phyloP scores from a whole-genome alignment of 2,113 vertebrate genomes.

The Tetrax tetrax region DNA sequence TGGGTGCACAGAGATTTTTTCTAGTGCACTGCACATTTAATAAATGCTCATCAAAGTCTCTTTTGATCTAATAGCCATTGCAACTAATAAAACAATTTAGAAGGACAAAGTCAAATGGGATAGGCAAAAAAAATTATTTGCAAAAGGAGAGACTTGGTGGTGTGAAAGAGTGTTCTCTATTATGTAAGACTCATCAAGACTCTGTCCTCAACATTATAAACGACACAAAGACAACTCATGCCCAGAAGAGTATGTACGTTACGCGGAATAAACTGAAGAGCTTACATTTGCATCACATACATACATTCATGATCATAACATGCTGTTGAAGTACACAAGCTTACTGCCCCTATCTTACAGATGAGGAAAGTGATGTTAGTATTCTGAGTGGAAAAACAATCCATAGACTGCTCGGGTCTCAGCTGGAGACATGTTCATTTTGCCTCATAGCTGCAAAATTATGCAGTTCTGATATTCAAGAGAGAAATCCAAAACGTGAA shows the following conservation, averaged over 20 bases:
- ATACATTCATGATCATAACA: neutral
- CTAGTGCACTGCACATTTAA: conserved; percentile 16
- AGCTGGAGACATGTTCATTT: neutral
- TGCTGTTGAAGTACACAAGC: neutral
- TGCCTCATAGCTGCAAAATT: neutral
- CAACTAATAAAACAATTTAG: conserved; percentile 10
- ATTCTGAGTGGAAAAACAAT: neutral
- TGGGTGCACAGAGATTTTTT: neutral
- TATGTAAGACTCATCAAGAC: neutral
- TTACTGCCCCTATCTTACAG: neutral
- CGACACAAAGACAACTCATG: neutral
- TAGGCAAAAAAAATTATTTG: conserved; percentile 16
- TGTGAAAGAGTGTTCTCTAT: neutral
- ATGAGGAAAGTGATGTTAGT: neutral
- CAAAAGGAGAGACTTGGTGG: neutral
- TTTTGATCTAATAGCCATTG: conserved; percentile 3
- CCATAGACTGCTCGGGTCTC: neutral
- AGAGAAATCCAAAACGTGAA: neutral
- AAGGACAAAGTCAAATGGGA: conserved; percentile 12
- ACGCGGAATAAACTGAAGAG: neutral
- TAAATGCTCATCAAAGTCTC: conserved; percentile 25
- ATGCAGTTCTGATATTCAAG: neutral
- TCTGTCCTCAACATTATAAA: neutral
- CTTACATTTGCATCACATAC: neutral
- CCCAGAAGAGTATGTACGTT: neutral